Conservation (phyloP, 2,888 invertebrate genomes). For the Lepidocyrtinus sp. region DNA sequence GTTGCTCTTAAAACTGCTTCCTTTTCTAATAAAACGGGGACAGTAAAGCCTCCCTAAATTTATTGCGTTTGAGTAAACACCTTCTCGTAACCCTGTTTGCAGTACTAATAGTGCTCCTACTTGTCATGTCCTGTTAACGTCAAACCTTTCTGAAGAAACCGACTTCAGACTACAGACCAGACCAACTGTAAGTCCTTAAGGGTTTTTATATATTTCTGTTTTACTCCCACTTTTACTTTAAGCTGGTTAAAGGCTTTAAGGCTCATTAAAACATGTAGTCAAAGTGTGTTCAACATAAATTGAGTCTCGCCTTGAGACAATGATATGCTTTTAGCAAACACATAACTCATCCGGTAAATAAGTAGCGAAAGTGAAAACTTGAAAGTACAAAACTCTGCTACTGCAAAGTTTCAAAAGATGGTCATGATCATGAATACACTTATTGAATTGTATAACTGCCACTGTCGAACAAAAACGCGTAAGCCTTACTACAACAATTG, state of each 20-base stretch:
- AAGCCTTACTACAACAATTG: too few relatives aligned
- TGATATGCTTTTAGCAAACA: conserved; percentile 51
- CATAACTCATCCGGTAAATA: conserved; percentile 42
- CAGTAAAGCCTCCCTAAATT: conserved; percentile 40
- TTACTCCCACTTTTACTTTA: too few relatives aligned
- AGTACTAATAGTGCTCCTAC: conserved; percentile 51
- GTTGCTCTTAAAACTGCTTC: conserved; percentile 26
- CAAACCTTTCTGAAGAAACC: conserved; percentile 37
- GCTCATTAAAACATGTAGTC: not conserved
- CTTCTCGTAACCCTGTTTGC: conserved; percentile 49
- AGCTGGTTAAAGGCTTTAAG: not conserved
- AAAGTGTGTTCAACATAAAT: too few relatives aligned
- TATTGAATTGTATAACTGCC: too few relatives aligned
- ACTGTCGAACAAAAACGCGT: too few relatives aligned
- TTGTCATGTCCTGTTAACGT: conserved; percentile 48
- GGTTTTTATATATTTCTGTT: not conserved
- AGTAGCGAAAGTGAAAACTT: too few relatives aligned
- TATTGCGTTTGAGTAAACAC: conserved; percentile 43
- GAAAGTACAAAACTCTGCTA: too few relatives aligned
- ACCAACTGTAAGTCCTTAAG: conserved; percentile 39
- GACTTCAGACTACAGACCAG: too few relatives aligned
- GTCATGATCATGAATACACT: too few relatives aligned
- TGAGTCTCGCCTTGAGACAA: conserved; percentile 45
- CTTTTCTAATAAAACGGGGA: conserved; percentile 10
- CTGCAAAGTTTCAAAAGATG: too few relatives aligned